Conservation (phyloP, 1,140 invertebrate species). For the Heterodera schachtii region DNA sequence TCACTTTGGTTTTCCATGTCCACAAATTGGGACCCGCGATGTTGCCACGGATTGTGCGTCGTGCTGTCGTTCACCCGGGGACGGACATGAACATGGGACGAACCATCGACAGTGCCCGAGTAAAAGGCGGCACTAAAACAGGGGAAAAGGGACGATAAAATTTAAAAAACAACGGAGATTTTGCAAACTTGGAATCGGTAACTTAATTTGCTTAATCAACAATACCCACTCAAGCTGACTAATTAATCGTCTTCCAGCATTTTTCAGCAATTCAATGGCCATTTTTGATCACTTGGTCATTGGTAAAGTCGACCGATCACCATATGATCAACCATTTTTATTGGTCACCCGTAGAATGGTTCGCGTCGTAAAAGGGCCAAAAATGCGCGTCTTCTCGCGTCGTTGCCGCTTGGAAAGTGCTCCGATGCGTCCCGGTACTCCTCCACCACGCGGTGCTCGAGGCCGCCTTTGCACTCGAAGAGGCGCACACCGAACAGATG, state of each 20-base stretch:
- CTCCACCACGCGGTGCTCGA: slow-evolving; percentile 43
- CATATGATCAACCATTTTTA: not conserved
- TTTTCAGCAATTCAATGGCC: not conserved
- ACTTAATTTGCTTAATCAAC: no score
- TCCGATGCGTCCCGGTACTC: slow-evolving; percentile 45
- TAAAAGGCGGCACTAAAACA: slow-evolving; percentile 54
- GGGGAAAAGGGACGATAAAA: not conserved
- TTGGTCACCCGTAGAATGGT: slow-evolving; percentile 26
- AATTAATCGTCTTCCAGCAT: no score
- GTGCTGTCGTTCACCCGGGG: not conserved
- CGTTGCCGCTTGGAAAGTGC: slow-evolving; percentile 27
- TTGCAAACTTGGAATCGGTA: not conserved
- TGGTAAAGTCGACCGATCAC: not conserved
- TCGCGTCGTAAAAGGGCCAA: slow-evolving; percentile 36
- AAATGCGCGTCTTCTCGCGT: slow-evolving; percentile 37
- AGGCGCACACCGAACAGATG: slow-evolving; percentile 46
- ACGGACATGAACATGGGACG: slow-evolving; percentile 27
- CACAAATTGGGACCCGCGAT: not conserved
- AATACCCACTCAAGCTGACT: no score
- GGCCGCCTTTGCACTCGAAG: slow-evolving; percentile 52
- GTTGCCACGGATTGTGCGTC: not conserved
- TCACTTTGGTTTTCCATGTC: slow-evolving; percentile 8
- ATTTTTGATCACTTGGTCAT: no score
- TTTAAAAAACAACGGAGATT: no score
- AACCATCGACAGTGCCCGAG: slow-evolving; percentile 34